Conservation (phyloP, 1,140 invertebrate species). For the Diuraphis noxia region DNA sequence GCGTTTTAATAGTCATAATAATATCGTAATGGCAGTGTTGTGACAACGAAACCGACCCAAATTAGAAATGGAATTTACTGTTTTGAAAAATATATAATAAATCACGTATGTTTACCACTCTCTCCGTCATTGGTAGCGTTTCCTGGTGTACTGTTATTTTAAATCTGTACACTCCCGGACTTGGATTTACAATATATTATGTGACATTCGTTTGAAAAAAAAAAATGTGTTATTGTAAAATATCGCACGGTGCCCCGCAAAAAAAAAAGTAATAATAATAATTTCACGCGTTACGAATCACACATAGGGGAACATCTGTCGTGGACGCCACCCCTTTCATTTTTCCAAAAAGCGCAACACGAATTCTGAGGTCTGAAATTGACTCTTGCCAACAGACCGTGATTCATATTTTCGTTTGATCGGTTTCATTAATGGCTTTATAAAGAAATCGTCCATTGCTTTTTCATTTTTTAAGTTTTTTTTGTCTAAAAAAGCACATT, state of each 20-base stretch:
- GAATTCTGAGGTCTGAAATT: slow-evolving; percentile 17
- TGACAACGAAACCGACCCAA: slow-evolving; percentile 8
- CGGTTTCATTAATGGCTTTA: slow-evolving; percentile 6
- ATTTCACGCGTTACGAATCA: slow-evolving; percentile 53
- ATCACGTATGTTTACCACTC: neutral
- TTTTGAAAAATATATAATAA: slow-evolving; percentile 27
- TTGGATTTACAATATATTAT: slow-evolving; percentile 37
- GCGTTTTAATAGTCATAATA: slow-evolving; percentile 13
- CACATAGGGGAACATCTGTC: slow-evolving; percentile 45
- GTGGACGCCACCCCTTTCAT: slow-evolving; percentile 21
- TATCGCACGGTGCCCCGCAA: slow-evolving; percentile 42
- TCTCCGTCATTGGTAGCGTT: neutral
- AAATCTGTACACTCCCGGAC: slow-evolving; percentile 21
- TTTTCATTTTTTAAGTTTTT: neutral
- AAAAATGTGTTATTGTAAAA: slow-evolving; percentile 51
- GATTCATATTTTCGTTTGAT: slow-evolving; percentile 35
- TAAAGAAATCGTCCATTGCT: neutral
- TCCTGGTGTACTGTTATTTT: slow-evolving; percentile 14
- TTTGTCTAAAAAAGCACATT: neutral
- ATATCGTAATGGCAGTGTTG: slow-evolving; percentile 18
- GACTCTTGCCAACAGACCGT: neutral
- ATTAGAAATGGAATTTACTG: slow-evolving; percentile 43
- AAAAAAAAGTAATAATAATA: slow-evolving; percentile 49
- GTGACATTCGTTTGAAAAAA: slow-evolving; percentile 15
- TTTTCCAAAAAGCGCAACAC: neutral